Percentiles rank a stretch among this genome's conserved stretches.
phyloP scores from a whole-genome alignment of 2,888 invertebrate species.

The Drosophila falleni region DNA sequence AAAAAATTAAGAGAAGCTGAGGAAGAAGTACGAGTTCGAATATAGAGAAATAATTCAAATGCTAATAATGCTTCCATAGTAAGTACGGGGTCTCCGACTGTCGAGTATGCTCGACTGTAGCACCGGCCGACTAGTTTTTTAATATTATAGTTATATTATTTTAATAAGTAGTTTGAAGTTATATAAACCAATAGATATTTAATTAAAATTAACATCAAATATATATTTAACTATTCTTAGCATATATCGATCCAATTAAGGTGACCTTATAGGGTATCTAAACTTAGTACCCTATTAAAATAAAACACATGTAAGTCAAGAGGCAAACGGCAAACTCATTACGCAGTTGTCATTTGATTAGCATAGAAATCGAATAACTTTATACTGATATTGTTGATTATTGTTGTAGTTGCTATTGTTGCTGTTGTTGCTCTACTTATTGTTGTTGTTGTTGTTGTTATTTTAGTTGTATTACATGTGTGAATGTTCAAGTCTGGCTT shows the following conservation, averaged over 20 bases:
- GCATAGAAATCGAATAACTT: conserved; percentile 70
- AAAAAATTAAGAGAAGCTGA: no score
- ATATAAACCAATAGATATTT: no score
- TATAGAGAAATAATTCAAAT: no score
- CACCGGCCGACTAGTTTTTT: no score
- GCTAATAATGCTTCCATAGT: no score
- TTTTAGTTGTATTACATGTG: conserved; percentile 8
- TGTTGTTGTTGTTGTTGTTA: conserved; percentile 11
- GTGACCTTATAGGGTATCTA: conserved; percentile 12
- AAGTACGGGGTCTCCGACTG: no score
- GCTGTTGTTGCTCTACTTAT: neutral
- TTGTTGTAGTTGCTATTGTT: conserved; percentile 6
- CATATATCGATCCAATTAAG: neutral
- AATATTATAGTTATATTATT: neutral
- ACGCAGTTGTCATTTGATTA: conserved; percentile 73
- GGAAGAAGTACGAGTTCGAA: no score
- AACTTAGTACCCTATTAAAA: conserved; percentile 19
- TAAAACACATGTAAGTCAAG: conserved; percentile 73
- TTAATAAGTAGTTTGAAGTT: no score
- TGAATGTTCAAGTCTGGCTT: conserved; percentile 15
- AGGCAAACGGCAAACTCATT: conserved; percentile 66
- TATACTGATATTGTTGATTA: conserved; percentile 22
- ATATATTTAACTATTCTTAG: neutral
- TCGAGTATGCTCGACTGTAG: no score
- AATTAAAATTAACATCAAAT: neutral